Percentiles rank a stretch among this genome's conserved stretches.
phyloP scores from a whole-genome alignment of 2,113 vertebrate species.

The Chaetodon auriga region DNA sequence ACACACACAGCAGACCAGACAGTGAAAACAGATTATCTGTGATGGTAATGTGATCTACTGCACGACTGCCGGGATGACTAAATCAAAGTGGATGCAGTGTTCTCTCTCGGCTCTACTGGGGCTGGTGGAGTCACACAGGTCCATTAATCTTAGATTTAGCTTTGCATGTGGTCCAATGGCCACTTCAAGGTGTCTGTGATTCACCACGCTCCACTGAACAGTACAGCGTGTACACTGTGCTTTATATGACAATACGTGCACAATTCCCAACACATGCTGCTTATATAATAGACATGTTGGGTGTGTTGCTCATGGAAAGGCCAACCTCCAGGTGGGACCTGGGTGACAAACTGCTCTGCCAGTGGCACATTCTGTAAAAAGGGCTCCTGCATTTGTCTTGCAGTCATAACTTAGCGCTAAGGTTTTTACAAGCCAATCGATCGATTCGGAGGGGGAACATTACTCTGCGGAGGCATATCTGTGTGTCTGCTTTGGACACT shows the following conservation, averaged over 20 bases:
- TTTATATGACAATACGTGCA: not conserved
- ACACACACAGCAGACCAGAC: constrained; percentile 7
- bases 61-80: constrained; percentile 33
- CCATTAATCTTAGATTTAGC: constrained; percentile 49
- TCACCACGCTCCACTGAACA: not conserved
- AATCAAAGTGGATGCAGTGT: constrained; percentile 19
- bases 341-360: constrained; percentile 45
- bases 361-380: constrained; percentile 23
- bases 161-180: constrained; percentile 17
- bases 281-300: constrained; percentile 12
- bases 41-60: constrained; percentile 46
- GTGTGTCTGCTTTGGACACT: constrained; percentile 33
- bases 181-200: constrained; percentile 11
- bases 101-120: not conserved
- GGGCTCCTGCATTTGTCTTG: constrained; percentile 53
- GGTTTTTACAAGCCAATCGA: constrained; percentile 56
- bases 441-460: constrained; percentile 33
- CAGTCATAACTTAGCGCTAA: constrained; percentile 58
- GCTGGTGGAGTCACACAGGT: not conserved
- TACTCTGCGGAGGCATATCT: constrained; percentile 54
- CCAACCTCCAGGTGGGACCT: constrained; percentile 28
- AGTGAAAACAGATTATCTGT: constrained; percentile 41
- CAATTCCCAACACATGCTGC: not conserved
- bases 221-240: not conserved
- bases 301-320: constrained; percentile 4